Percentiles rank a stretch among this genome's conserved stretches.
Conservation (phyloP, 2,113 vertebrate genomes). For the human region GRCh38 chr17:59131001-59131500, state of each 20-base stretch:
- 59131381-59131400: conserved; percentile 41
- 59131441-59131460: conserved; percentile 19
- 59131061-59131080: not conserved
- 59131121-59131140: conserved; percentile 4
- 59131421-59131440: conserved; percentile 4
- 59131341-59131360: conserved; percentile 94
- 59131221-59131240: conserved; percentile 43
- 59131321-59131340: conserved; percentile 93
- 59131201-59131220: conserved; percentile 44
- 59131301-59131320: conserved; percentile 90
- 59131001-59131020: conserved; percentile 28
- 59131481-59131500: conserved; percentile 33
- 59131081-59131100: conserved; percentile 8
- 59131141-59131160: conserved; percentile 38
- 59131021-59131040: not conserved
- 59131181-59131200: conserved; percentile 17
- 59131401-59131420: conserved; percentile 59
- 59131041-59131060: conserved; percentile 3
- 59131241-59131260: not conserved
- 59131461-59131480: not conserved
- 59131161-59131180: not conserved
- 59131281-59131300: conserved; percentile 84
- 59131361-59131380: conserved; percentile 92
- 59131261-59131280: conserved; percentile 80
- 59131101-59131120: not conserved